Base-by-base conservation (phyloP, 2,113 vertebrate genomes). In the Cochlearius cochlearius region DNA sequence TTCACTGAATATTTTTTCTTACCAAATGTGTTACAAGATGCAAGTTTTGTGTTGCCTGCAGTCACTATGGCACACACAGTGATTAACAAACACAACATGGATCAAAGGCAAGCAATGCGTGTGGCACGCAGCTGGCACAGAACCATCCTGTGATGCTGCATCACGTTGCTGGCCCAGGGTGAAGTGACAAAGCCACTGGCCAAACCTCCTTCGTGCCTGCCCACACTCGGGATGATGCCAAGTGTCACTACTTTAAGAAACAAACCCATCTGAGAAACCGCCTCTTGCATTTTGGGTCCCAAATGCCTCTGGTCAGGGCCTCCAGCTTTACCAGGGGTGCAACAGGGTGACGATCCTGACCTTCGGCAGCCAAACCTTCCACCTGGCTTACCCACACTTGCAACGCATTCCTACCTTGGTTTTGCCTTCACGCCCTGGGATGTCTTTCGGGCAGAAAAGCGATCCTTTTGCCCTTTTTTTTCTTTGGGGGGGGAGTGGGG, bases 91-190 rank as follows among this genome's bases (percentile, higher is more conserved):
- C 29, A 45, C 13, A 25, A 32, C 6, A 25, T 6, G 34, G 14
- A 39, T 5, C 22, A 59, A 67, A 64, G 20, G 60, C n/a, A 43
- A 14, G 68, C 2, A 1, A 39, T 0, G 1, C 2, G 27, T 0
- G 1, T 10, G n/a, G 30, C 36, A 16, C 0, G 0, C 2, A 56
- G 29, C 15, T 0, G 0, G 19, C 8, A 50, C 2, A 22, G 36
- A 77, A 17, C 11, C 5, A 4, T 12, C 34, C 72, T 63, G 32
- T 5, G 4, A 25, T 5, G 16, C 41, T 62, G 53, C 32, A 17
- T 0, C 0, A 0, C 2, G 1, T 7, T 53, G 47, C 22, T 0
- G 4, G 50, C 1, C 3, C 18, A 25, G 9, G 2, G 7, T 11
- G n/a, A 77, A 64, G 50, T 2, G 11, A 50, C 60, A 79, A 32